Evolutionary conservation across 2,888 invertebrate species (phyloP).

Genomic region (Agriotes lineatus): DNA sequence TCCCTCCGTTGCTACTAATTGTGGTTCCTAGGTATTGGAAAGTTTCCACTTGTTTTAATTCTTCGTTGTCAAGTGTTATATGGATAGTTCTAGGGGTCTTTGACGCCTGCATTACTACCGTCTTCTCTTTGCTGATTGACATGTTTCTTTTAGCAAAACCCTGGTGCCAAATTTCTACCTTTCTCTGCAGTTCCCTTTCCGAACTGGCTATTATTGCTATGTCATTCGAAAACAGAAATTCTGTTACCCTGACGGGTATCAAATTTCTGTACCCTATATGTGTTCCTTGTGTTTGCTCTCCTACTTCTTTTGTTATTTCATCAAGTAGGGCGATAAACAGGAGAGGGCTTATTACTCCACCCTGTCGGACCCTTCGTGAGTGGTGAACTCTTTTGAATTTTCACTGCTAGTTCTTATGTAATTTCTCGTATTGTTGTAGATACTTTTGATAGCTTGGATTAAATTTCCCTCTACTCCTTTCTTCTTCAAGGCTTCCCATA

Average conservation of each 20-base stretch:
- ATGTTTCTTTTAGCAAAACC: neutral
- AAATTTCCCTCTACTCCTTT: neutral
- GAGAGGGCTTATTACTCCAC: neutral
- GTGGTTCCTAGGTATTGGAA: no score
- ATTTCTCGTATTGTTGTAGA: neutral
- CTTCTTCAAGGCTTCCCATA: neutral
- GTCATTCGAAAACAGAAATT: no score
- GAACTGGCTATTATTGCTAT: neutral
- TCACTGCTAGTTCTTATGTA: neutral
- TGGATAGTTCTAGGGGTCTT: neutral
- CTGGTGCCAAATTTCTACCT: neutral
- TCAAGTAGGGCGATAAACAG: neutral
- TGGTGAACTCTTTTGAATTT: no score
- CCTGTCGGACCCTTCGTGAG: neutral
- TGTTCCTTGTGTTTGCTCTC: neutral
- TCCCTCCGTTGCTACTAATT: neutral
- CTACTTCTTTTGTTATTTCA: neutral
- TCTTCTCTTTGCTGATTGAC: neutral
- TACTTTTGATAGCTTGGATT: no score
- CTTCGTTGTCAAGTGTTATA: neutral
- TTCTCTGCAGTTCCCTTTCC: neutral
- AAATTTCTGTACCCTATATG: neutral
- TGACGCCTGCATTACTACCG: neutral
- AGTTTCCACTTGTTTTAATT: neutral
- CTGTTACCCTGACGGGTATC: neutral